Evolutionary conservation across 2,797 vertebrate genomes (phyloP).

Genomic region (Corythornis leucogaster): DNA sequence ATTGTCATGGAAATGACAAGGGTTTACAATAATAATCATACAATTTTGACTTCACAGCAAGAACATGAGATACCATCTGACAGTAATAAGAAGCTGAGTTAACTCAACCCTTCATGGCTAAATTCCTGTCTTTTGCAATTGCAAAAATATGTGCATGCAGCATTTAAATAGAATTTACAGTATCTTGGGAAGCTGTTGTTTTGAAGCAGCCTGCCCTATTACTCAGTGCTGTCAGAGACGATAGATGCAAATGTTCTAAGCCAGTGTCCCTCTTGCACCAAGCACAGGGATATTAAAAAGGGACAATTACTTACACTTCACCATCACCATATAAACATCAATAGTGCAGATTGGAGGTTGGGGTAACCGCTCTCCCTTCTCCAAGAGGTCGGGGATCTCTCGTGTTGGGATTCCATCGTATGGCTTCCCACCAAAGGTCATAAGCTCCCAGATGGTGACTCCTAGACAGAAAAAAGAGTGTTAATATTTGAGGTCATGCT

Average conservation of each 20-base stretch:
- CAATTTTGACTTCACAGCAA: slow-evolving; percentile 42
- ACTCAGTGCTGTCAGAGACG: background rate
- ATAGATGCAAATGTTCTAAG: background rate
- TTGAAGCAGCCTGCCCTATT: background rate
- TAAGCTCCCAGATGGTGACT: slow-evolving; percentile 98
- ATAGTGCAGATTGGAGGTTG: slow-evolving; percentile 98
- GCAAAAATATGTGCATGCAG: background rate
- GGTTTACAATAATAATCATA: slow-evolving; percentile 46
- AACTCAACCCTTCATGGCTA: background rate
- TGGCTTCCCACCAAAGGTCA: slow-evolving; percentile 97
- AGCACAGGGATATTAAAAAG: background rate
- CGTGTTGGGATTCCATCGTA: slow-evolving; percentile 94
- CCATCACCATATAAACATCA: slow-evolving; percentile 99
- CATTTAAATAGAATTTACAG: slow-evolving; percentile 1
- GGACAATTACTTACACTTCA: slow-evolving; percentile 88
- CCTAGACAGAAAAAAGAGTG: slow-evolving; percentile 72
- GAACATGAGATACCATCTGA: slow-evolving; percentile 20
- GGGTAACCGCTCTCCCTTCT: slow-evolving; percentile 95
- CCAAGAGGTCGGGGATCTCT: slow-evolving; percentile 95
- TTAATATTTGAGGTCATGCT: background rate
- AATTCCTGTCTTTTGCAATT: background rate
- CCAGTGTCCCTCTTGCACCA: background rate
- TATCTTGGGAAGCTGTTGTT: background rate
- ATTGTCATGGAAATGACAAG: slow-evolving; percentile 63
- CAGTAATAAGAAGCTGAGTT: slow-evolving; percentile 39